Conservation (phyloP, 2,888 invertebrate genomes). For the Protophormia terraenovae region DNA sequence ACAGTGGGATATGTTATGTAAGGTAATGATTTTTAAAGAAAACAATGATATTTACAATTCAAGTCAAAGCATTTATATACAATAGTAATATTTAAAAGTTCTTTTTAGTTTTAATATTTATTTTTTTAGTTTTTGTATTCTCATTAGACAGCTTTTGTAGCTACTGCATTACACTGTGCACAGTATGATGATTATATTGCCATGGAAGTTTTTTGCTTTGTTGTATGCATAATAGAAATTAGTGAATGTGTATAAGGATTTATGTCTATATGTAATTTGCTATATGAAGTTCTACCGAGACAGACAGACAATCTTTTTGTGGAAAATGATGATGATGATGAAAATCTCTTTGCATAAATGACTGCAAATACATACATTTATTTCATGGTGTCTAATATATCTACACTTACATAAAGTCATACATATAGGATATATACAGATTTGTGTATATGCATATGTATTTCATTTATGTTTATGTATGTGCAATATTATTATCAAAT, state of each 20-base stretch:
- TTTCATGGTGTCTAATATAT: conserved; percentile 20
- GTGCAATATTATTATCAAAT: conserved; percentile 42
- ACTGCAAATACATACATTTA: neutral
- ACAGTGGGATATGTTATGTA: too few species aligned
- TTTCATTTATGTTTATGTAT: neutral
- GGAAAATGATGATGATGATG: conserved; percentile 13
- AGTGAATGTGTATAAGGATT: conserved; percentile 18
- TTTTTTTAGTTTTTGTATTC: too few species aligned
- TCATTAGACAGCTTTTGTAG: too few species aligned
- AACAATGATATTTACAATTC: too few species aligned
- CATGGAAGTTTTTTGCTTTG: conserved; percentile 34
- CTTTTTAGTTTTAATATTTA: too few species aligned
- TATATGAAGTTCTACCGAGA: neutral
- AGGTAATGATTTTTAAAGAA: too few species aligned
- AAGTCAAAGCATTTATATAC: too few species aligned
- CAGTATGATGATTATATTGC: conserved; percentile 14
- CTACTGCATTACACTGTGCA: neutral
- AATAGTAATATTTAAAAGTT: too few species aligned
- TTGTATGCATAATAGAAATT: conserved; percentile 41
- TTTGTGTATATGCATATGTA: neutral
- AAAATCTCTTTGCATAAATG: conserved; percentile 22
- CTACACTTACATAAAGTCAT: neutral
- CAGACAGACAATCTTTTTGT: conserved; percentile 10
- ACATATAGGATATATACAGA: neutral
- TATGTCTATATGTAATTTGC: neutral